Percentiles rank a stretch among this genome's conserved stretches.
phyloP scores from a whole-genome alignment of 2,797 vertebrate species.

The Epinephelus coioides region DNA sequence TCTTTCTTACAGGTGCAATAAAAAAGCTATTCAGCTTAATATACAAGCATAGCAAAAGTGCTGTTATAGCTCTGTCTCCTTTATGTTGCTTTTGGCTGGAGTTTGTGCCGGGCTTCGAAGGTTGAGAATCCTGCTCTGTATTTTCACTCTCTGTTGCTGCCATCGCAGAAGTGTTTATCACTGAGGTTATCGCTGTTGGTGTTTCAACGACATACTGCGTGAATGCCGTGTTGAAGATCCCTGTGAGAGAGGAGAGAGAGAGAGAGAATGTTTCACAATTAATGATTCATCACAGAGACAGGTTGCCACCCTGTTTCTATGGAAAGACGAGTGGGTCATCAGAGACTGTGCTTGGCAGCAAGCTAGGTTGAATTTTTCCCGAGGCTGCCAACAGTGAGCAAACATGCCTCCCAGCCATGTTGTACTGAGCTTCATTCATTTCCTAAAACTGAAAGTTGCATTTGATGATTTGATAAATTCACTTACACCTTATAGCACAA shows the following conservation, averaged over 20 bases:
- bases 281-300: conserved; percentile 1
- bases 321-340: neutral
- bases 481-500: neutral
- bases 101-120: conserved; percentile 29
- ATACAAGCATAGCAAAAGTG: neutral
- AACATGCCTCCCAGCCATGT: neutral
- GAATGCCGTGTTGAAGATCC: conserved; percentile 76
- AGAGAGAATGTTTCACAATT: conserved; percentile 17
- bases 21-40: neutral
- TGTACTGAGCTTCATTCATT: neutral
- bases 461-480: neutral
- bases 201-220: conserved; percentile 77
- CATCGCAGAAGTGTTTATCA: conserved; percentile 59
- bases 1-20: neutral
- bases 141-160: neutral
- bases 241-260: conserved; percentile 56
- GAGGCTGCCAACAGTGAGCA: neutral
- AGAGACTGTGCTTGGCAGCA: neutral
- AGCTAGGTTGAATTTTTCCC: no score
- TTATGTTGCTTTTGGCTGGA: conserved; percentile 49
- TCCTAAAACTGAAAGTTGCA: neutral
- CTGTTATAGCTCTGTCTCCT: conserved; percentile 82
- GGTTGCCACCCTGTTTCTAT: neutral
- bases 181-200: conserved; percentile 47
- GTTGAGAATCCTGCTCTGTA: conserved; percentile 12